Percentiles rank a stretch among this genome's conserved stretches.
These are phyloP conservation scores for Brachyistius frenatus DNA, from an alignment of 2,113 vertebrate species.

Conservation along the genomic window DNA sequence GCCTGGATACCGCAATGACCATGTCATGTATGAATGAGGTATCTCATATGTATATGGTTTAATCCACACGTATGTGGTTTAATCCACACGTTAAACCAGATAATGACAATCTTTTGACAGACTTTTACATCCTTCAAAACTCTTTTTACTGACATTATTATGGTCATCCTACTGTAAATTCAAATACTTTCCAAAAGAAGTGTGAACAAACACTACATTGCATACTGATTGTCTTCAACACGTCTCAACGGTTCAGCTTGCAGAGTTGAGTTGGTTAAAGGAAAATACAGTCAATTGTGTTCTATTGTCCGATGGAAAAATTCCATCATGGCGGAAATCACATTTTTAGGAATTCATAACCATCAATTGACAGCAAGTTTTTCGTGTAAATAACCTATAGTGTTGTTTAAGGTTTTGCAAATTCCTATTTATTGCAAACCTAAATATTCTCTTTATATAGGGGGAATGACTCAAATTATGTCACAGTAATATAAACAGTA, in stretches of 20 bases:
- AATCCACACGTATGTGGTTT: neutral
- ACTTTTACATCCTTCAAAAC: conserved; percentile 52
- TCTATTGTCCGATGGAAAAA: no score
- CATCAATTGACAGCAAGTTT: neutral
- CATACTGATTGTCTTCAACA: neutral
- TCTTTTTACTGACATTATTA: conserved; percentile 8
- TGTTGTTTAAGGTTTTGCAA: neutral
- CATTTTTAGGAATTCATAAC: no score
- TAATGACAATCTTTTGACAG: neutral
- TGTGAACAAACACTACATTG: neutral
- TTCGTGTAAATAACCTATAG: conserved; percentile 8
- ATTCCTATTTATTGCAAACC: no score
- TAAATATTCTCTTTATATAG: neutral
- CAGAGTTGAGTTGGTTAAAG: conserved; percentile 1
- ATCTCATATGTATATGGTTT: neutral
- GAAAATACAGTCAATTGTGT: conserved; percentile 10
- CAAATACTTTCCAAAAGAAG: conserved; percentile 46
- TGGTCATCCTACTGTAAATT: neutral
- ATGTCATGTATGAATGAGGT: neutral
- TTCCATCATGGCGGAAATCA: no score
- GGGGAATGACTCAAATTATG: neutral
- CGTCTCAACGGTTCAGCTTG: neutral
- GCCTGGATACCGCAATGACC: no score
- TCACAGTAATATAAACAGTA: neutral
- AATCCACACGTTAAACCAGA: neutral